A percentile compares a stretch with the other conserved stretches of the same genome.
Evolutionary conservation across 2,888 invertebrate species (phyloP).

Genomic region (Hyppa rectilinea): DNA sequence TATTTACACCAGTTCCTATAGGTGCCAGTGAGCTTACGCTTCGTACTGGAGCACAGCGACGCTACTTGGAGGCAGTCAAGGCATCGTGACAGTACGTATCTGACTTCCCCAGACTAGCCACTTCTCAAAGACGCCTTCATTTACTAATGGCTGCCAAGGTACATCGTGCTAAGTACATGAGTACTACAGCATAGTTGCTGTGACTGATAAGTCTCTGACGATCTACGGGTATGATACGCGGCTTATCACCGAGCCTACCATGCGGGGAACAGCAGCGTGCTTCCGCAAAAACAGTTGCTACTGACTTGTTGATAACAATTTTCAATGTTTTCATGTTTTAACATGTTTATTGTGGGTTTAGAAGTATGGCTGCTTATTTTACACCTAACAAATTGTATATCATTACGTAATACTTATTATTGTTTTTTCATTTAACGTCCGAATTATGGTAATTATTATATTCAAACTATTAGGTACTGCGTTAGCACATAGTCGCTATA

Average conservation of each 20-base stretch:
- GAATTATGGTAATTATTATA: neutral
- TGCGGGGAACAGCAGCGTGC: constrained; percentile 20
- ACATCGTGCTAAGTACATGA: neutral
- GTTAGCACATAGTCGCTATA: constrained; percentile 6
- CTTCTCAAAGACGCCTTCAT: neutral
- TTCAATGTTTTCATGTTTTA: constrained; percentile 10
- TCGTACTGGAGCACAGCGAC: no score
- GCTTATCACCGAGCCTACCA: constrained; percentile 37
- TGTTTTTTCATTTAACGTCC: neutral
- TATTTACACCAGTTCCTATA: neutral
- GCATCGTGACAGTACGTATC: neutral
- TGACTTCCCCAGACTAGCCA: neutral
- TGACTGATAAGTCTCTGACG: constrained; percentile 20
- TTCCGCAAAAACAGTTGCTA: constrained; percentile 18
- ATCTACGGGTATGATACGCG: constrained; percentile 37
- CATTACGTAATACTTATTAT: neutral
- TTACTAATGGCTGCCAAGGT: neutral
- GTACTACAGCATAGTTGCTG: constrained; percentile 1
- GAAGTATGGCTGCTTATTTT: neutral
- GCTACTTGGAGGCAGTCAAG: neutral
- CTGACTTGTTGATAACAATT: constrained; percentile 26
- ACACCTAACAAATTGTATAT: neutral
- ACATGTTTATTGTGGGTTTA: constrained; percentile 1
- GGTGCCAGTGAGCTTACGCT: neutral
- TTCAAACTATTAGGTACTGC: neutral